Evolutionary conservation across 2,797 vertebrate genomes (phyloP).

Genomic region (Loriculus beryllinus): DNA sequence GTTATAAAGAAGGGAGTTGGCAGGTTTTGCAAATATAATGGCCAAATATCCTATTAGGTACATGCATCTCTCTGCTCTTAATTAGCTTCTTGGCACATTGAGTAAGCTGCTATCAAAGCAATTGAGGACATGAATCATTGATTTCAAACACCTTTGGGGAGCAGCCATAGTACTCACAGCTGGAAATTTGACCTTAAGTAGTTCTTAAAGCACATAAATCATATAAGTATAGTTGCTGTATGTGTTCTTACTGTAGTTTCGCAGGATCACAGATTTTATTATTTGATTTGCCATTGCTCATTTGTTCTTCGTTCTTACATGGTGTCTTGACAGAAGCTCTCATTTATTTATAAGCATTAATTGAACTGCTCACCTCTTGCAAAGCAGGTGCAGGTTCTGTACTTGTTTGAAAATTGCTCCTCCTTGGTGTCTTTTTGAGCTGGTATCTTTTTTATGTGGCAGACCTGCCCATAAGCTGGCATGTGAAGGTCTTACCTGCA

Average conservation of each 20-base stretch:
- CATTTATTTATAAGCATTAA: neutral
- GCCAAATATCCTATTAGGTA: neutral
- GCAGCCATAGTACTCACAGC: neutral
- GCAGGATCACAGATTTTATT: neutral
- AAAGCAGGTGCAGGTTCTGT: neutral
- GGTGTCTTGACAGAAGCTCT: neutral
- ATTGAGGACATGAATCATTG: neutral
- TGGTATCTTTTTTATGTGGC: neutral
- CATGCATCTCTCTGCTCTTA: neutral
- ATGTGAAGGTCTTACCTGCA: neutral
- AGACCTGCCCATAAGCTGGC: neutral
- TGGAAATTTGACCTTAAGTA: neutral
- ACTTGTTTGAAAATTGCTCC: neutral
- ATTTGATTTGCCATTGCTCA: neutral
- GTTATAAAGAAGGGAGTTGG: neutral
- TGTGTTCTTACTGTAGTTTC: neutral
- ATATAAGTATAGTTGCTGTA: neutral
- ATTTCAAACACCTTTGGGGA: neutral
- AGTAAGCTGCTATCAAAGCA: neutral
- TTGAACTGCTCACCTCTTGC: neutral
- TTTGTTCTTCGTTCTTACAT: neutral
- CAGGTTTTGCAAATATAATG: neutral
- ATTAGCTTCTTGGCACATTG: neutral
- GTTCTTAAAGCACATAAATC: neutral
- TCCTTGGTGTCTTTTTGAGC: neutral